A percentile compares a stretch with the other conserved stretches of the same genome.
Conservation (phyloP, 2,113 vertebrate species). For the Recurvirostra avosetta region DNA sequence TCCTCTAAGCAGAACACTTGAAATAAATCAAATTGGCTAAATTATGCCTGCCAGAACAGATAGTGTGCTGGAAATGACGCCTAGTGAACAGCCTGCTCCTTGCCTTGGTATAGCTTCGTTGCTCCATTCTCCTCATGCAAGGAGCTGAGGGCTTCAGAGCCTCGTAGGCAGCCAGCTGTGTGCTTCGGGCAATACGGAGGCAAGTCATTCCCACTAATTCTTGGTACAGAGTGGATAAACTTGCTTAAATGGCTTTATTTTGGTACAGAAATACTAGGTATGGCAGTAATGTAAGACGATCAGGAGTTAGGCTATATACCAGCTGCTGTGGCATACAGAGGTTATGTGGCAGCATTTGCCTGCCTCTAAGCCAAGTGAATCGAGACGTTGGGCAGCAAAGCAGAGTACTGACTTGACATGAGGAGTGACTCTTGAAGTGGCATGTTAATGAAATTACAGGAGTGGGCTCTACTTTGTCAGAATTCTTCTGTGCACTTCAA, state of each 20-base stretch:
- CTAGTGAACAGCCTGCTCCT: not conserved
- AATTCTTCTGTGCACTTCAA: not conserved
- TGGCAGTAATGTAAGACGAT: not conserved
- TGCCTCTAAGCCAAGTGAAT: not conserved
- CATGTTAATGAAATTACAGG: not conserved
- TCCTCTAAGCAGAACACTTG: not conserved
- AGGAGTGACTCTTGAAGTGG: not conserved
- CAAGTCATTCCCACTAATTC: not conserved
- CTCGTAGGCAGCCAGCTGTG: not conserved
- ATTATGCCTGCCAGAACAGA: not conserved
- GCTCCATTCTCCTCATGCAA: not conserved
- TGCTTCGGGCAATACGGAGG: not conserved
- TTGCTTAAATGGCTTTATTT: not conserved
- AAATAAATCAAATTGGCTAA: not conserved
- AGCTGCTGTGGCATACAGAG: not conserved
- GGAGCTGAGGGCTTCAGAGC: not conserved
- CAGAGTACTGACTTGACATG: not conserved
- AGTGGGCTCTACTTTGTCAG: not conserved
- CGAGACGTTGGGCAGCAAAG: not conserved
- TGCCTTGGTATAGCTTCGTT: not conserved
- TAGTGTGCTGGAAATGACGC: not conserved
- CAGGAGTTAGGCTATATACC: not conserved
- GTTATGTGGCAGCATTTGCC: not conserved
- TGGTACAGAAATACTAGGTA: not conserved
- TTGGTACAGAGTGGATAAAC: not conserved